Percentiles rank a stretch among this genome's conserved stretches.
phyloP scores from a whole-genome alignment of 1,140 invertebrate genomes.

The Eumeta japonica region DNA sequence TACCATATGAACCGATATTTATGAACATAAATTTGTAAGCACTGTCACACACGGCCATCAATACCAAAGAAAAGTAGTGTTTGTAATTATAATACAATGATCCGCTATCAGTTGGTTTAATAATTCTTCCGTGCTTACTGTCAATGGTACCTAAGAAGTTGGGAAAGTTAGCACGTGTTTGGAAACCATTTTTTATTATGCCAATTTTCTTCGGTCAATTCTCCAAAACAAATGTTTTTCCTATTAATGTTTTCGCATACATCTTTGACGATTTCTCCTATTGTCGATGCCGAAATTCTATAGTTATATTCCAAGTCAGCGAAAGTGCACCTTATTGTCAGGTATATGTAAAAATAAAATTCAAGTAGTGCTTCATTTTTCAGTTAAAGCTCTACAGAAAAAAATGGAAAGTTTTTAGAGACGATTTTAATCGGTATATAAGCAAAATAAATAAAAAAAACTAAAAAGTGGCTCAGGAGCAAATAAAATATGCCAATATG shows the following conservation, averaged over 20 bases:
- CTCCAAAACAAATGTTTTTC: conserved; percentile 15
- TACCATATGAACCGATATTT: conserved; percentile 36
- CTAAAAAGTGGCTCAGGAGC: conserved; percentile 18
- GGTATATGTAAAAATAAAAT: conserved; percentile 25
- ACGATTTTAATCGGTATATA: conserved; percentile 13
- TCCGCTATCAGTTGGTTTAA: conserved; percentile 17
- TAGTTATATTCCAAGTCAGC: conserved; percentile 27
- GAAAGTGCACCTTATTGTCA: conserved; percentile 24
- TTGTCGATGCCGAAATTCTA: conserved; percentile 26
- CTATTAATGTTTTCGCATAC: conserved; percentile 19
- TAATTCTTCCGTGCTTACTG: conserved; percentile 30
- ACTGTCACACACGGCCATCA: conserved; percentile 35
- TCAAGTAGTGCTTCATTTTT: conserved; percentile 14
- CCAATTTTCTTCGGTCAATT: conserved; percentile 22
- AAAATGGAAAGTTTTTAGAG: conserved; percentile 19
- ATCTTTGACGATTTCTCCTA: conserved; percentile 19
- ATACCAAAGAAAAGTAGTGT: conserved; percentile 28
- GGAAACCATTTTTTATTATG: conserved; percentile 19
- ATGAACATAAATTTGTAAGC: conserved; percentile 37
- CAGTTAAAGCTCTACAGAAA: conserved; percentile 13
- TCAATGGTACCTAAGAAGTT: conserved; percentile 15
- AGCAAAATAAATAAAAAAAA: conserved; percentile 14
- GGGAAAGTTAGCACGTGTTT: conserved; percentile 17
- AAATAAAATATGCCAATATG: conserved; percentile 8
- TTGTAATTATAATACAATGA: conserved; percentile 38